Evolutionary conservation across 37 sponge, comb jelly and placozoan genomes (phyloP).

Genomic region (Tethya wilhelma): DNA sequence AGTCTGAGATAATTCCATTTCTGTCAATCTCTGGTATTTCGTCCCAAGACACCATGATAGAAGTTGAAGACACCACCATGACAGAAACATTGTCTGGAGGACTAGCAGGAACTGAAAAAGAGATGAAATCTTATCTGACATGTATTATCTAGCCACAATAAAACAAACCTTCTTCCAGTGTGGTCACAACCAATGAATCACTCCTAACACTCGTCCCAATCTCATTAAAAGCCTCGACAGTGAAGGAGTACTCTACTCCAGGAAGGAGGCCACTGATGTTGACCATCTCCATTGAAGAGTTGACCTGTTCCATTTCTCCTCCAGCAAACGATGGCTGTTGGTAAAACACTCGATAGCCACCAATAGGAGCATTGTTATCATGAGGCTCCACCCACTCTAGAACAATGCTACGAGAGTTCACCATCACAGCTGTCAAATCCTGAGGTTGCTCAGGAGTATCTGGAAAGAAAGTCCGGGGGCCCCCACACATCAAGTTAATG

Average conservation of each 20-base stretch:
- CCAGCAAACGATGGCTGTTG: slow-evolving; percentile 9
- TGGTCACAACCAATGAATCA: slow-evolving; percentile 7
- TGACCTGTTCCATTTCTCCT: slow-evolving; percentile 3
- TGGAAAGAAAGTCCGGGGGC: slow-evolving; percentile 13
- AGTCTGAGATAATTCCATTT: slow-evolving; percentile 40
- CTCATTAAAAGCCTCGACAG: slow-evolving; percentile 60
- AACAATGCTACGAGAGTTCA: slow-evolving; percentile 13
- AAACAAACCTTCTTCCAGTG: slow-evolving; percentile 40
- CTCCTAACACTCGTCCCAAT: slow-evolving; percentile 37
- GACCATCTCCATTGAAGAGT: background rate
- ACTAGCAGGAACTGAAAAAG: background rate
- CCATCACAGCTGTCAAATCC: slow-evolving; percentile 11
- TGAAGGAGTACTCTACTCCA: slow-evolving; percentile 45
- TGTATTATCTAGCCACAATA: background rate
- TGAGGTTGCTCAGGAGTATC: slow-evolving; percentile 41
- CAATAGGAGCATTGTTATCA: slow-evolving; percentile 71
- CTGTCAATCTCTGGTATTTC: background rate
- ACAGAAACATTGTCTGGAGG: background rate
- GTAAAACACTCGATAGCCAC: slow-evolving; percentile 22
- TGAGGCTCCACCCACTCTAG: slow-evolving; percentile 60
- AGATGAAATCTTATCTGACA: background rate
- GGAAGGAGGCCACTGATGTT: slow-evolving; percentile 42
- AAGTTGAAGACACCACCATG: slow-evolving; percentile 12
- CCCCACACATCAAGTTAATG: slow-evolving; percentile 8
- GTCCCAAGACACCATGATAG: slow-evolving; percentile 23